Conservation (phyloP, 2,797 vertebrate species). For the Podargus strigoides region DNA sequence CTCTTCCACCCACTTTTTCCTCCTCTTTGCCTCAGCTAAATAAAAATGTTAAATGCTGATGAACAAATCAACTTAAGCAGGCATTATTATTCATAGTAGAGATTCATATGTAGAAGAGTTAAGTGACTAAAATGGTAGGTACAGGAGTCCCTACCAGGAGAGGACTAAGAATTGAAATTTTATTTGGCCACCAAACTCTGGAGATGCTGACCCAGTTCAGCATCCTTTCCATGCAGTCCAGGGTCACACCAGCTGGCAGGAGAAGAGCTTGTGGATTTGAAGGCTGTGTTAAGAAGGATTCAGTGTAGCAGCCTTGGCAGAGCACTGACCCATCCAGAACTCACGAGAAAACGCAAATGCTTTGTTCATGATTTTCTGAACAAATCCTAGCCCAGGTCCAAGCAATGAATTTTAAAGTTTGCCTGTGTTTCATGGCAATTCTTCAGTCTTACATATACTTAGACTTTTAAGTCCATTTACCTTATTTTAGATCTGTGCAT, state of each 20-base stretch:
- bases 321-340: neutral
- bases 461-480: neutral
- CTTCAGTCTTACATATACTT: neutral
- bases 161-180: neutral
- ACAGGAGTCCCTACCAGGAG: neutral
- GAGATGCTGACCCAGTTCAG: neutral
- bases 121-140: neutral
- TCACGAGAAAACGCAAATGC: neutral
- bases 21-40: neutral
- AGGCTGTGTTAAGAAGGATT: neutral
- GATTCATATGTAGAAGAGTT: neutral
- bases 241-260: neutral
- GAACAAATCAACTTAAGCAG: neutral
- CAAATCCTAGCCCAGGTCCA: neutral
- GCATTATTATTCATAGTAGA: neutral
- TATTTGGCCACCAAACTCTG: neutral
- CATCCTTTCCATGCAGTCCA: neutral
- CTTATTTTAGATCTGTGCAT: neutral
- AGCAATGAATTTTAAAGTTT: neutral
- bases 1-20: neutral
- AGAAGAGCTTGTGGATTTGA: neutral
- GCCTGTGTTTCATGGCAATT: neutral
- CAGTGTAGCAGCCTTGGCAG: neutral
- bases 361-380: neutral
- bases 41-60: neutral